A percentile compares a stretch with the other conserved stretches of the same genome.
Evolutionary conservation across 2,888 invertebrate genomes (phyloP).

Genomic region (Caenorhabditis sp.): DNA sequence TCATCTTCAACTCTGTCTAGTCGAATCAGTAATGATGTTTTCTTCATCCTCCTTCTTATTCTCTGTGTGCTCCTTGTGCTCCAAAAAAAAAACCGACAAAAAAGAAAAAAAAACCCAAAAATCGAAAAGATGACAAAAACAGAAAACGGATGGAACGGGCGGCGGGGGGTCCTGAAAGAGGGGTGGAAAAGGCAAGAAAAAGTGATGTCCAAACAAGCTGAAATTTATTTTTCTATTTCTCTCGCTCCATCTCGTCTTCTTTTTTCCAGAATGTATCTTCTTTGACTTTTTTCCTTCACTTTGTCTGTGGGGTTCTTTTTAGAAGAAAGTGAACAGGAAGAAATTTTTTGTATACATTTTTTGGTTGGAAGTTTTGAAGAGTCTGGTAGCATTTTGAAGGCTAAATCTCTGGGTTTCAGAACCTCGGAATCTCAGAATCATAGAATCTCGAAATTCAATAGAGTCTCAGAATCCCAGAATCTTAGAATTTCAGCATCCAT

Average conservation of each 20-base stretch:
- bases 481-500: no score
- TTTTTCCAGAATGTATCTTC: background rate
- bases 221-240: constrained; percentile 24
- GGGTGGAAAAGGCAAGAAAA: constrained; percentile 24
- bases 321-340: no score
- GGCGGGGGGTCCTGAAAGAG: background rate
- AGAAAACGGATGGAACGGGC: constrained; percentile 12
- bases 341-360: background rate
- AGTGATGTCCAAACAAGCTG: constrained; percentile 43
- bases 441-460: no score
- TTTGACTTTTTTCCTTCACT: constrained; percentile 3
- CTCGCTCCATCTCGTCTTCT: background rate
- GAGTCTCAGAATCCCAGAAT: no score
- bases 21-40: constrained; percentile 40
- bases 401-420: no score
- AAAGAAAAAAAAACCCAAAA: constrained; percentile 5
- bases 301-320: background rate
- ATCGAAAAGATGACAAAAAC: constrained; percentile 36
- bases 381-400: no score
- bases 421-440: no score
- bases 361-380: background rate
- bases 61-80: background rate
- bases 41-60: background rate
- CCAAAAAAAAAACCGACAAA: constrained; percentile 9
- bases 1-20: background rate